Evolutionary conservation across 2,113 vertebrate genomes (phyloP), one percentile per base, ranked within the genome.

Genomic region (Pedionomus torquatus): DNA sequence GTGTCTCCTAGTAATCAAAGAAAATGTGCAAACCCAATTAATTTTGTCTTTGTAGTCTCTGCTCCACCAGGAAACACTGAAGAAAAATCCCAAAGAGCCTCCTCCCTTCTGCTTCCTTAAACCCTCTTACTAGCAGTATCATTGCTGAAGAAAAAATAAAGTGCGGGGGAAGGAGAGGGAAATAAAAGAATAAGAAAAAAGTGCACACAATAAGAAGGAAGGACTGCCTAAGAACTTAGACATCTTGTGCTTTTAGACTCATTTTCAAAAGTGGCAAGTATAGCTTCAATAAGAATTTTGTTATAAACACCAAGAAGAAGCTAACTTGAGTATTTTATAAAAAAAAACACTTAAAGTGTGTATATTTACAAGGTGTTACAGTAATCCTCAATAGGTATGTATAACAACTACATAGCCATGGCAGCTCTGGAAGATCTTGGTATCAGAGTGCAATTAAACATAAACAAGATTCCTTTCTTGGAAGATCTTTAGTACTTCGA

Each of bases 61-160:
- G 69, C 25, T 77, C n/a, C 35, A 60, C 35, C 44, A 77, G 26
- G 16, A 10, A 39, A 39, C 0, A 1, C 17, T 44, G 14, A 9
- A 15, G 14, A 13, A 39, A 60, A 52, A 86, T 7, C 41, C 30
- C 51, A 7, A 70, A 65, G 10, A 76, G 17, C 18, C 19, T 91
- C 43, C 18, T 74, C 57, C 25, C 5, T 71, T 39, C 25, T 0
- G 0, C 19, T 48, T 3, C n/a, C 51, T 61, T 52, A 76, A 70
- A 57, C 30, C 7, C 10, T 58, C 28, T 25, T 60, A 85, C 28
- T 48, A 77, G 37, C 69, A 87, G 3, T 28, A 71, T 19, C 14
- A 81, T 1, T 46, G 30, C 30, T 2, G 5, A 13, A 44, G 41
- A 41, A 33, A 54, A 33, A 44, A 24, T 35, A 31, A 71, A 37